phyloP scores from a whole-genome alignment of 2,113 vertebrate species.

The Aspiorhynchus laticeps region DNA sequence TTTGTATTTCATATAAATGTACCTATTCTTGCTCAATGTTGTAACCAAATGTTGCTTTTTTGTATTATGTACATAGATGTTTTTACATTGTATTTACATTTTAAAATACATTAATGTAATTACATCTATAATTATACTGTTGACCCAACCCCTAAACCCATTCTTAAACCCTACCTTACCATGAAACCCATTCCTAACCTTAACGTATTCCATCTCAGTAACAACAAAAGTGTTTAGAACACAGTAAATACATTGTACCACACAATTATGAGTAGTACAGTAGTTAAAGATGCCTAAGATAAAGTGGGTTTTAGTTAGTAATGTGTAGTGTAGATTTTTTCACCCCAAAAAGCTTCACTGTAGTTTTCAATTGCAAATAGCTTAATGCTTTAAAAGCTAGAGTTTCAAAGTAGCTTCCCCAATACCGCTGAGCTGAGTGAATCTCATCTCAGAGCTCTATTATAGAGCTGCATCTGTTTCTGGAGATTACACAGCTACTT shows the following conservation, averaged over 20 bases:
- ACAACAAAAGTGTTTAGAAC: neutral
- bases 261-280: too few relatives aligned
- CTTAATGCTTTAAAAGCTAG: neutral
- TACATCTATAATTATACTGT: too few relatives aligned
- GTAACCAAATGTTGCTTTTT: too few relatives aligned
- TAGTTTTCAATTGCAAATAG: neutral
- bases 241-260: too few relatives aligned
- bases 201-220: neutral
- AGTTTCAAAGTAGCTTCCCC: neutral
- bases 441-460: neutral
- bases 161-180: too few relatives aligned
- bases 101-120: too few relatives aligned
- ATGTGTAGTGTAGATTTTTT: too few relatives aligned
- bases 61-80: neutral
- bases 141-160: too few relatives aligned
- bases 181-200: too few relatives aligned
- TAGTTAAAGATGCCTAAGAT: neutral
- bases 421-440: neutral
- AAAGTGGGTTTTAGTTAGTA: neutral
- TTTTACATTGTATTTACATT: too few relatives aligned
- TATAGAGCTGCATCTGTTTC: neutral
- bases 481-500: conserved; percentile 28
- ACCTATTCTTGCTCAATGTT: too few relatives aligned
- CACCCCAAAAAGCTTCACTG: neutral
- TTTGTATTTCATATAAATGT: neutral